Base-by-base conservation (phyloP, 1,140 invertebrate species). In the Psilanteris sp. region DNA sequence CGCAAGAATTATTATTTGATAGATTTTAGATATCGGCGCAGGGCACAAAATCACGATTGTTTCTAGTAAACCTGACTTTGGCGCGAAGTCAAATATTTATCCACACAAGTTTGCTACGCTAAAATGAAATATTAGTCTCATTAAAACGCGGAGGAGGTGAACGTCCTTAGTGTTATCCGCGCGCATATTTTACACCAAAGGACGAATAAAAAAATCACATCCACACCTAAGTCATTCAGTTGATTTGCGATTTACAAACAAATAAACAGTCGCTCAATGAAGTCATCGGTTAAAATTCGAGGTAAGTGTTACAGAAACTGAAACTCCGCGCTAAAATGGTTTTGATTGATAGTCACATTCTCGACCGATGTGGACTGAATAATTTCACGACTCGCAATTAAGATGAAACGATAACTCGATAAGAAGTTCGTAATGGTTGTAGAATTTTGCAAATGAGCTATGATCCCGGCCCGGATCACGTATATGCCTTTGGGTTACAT, bases 161-260 rank as follows among this genome's bases (percentile, higher is more conserved):
- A 81, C 61, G 76, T 77, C 81, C 81, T 77, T 79, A 71, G 66
- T 43, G 77, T 79, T 81, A 81, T 81, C 78, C 26, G 37, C 14
- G 34, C 11, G 37, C 27, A 32, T 43, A 57, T 46, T 61, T 29
- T 27, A 46, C 41, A 44, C 37, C 18, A 62, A 29, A 18, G 34
- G 3, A 8, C 10, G 26, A 8, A 32, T 2, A 24, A n/a, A 16
- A 26, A 44, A 46, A 46, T 9, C 7, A 6, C 13, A 9, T 31
- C 37, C 52, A 55, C 52, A 31, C 52, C 36, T 3, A 31, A 36
- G 31, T 5, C 31, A 34, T 14, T 29, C 31, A 36, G 24, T 22
- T 34, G 29, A 9, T 36, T 36, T 18, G 43, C 10, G 27, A 44
- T 22, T 50, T 10, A 50, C 7, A 8, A 15, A 2, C 15, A 14